A percentile compares a stretch with the other conserved stretches of the same genome.
These are phyloP conservation scores for Solen grandis DNA, from an alignment of 1,140 invertebrate genomes.

Conservation along the genomic window DNA sequence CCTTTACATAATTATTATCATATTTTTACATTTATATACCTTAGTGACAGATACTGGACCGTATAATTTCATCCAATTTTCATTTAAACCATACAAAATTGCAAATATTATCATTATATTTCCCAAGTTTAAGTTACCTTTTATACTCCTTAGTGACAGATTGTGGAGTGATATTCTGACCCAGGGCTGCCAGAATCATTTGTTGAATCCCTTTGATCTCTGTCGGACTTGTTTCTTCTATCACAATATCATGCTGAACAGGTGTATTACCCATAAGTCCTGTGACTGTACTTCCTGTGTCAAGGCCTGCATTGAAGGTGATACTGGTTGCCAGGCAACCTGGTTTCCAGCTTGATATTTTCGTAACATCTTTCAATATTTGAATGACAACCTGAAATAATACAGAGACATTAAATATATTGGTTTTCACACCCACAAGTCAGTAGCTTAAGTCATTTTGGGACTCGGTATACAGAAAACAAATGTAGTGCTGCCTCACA, in stretches of 20 bases:
- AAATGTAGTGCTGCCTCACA: background rate
- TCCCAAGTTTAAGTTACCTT: constrained; percentile 53
- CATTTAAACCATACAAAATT: too few relatives aligned
- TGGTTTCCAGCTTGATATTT: constrained; percentile 72
- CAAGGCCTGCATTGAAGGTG: constrained; percentile 44
- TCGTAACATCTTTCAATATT: constrained; percentile 66
- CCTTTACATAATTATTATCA: too few relatives aligned
- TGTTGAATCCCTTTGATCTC: background rate
- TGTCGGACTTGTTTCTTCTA: constrained; percentile 51
- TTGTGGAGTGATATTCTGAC: background rate
- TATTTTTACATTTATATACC: too few relatives aligned
- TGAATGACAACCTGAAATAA: constrained; percentile 64
- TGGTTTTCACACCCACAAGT: too few relatives aligned
- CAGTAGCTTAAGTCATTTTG: too few relatives aligned
- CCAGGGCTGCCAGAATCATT: background rate
- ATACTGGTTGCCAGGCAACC: constrained; percentile 65
- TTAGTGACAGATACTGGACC: too few relatives aligned
- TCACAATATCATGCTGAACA: constrained; percentile 66
- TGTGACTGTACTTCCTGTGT: constrained; percentile 46
- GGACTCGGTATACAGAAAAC: background rate
- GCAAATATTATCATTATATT: too few relatives aligned
- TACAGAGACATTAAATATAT: constrained; percentile 6
- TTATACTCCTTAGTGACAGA: constrained; percentile 44
- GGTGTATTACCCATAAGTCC: constrained; percentile 57
- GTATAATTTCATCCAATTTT: too few relatives aligned